Conservation (phyloP, 2,888 invertebrate genomes). For the Scaeva pyrastri region DNA sequence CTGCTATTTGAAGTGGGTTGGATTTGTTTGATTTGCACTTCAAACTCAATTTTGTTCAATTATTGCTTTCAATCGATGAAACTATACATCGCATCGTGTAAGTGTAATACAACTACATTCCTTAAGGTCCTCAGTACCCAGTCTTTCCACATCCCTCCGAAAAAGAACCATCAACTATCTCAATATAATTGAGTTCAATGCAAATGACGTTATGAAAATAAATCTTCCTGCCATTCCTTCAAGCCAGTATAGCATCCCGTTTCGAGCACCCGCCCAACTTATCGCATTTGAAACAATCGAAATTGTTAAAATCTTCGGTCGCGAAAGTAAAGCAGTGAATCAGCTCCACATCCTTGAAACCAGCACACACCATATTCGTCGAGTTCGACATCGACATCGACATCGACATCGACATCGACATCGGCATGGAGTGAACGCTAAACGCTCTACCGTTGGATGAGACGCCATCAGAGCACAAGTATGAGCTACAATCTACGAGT, state of each 20-base stretch:
- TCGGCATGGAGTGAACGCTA: no score
- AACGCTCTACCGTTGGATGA: no score
- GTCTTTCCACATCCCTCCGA: not conserved
- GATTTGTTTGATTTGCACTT: constrained; percentile 34
- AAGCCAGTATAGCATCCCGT: not conserved
- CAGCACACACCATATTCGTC: constrained; percentile 4
- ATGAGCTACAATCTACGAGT: no score
- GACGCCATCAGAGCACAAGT: no score
- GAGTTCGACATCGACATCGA: no score
- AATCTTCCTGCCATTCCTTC: constrained; percentile 7
- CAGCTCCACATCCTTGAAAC: constrained; percentile 14
- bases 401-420: no score
- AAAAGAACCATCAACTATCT: constrained; percentile 16
- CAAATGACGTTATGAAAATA: constrained; percentile 33
- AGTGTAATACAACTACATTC: not conserved
- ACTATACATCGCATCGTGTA: not conserved
- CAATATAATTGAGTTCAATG: constrained; percentile 32
- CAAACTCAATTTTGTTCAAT: constrained; percentile 40
- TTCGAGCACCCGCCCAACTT: not conserved
- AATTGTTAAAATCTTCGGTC: constrained; percentile 26
- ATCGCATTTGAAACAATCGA: constrained; percentile 19
- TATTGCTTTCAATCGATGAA: constrained; percentile 26
- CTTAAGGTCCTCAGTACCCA: no score
- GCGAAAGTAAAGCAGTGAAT: constrained; percentile 11
- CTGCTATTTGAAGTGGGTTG: not conserved